Base-by-base conservation (phyloP, 92 coral and sea anemone species). In the Epizoanthus fatuus region DNA sequence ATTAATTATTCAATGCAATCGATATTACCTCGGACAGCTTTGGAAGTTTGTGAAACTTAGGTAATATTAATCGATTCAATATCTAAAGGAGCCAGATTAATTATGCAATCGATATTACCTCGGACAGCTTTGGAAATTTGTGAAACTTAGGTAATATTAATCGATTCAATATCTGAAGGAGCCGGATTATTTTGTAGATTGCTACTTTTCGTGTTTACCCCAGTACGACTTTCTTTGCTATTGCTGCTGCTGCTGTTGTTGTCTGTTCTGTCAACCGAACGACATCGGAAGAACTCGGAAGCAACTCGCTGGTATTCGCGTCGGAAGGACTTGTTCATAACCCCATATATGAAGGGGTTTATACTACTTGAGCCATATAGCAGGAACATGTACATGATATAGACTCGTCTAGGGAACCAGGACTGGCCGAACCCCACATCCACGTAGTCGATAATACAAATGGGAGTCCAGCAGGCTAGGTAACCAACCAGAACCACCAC, bases 321-420 rank as follows among this genome's bases (percentile, higher is more conserved):
- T 11, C 82, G 53, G 70, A 77, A 77, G 5, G 82, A 59, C 53
- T 11, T 77, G 70, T 77, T 77, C 82, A 77, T 60, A 11, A 77
- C 82, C 9, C 82, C 82, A 38, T 77, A 77, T 20, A 77, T 77
- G 32, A 77, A 77, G 3, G 82, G 82, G 9, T 77, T 77, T 6
- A 77, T 77, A 20, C 82, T 77, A 55, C 82, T 77, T 60, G 82
- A 77, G 58, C 82, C 82, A 55, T 77, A 77, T 20, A 77, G 13
- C 35, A 77, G 49, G n/a, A 60, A 60, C 82, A 77, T 77, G 13
- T 77, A 77, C 70, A 60, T 44, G 10, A 77, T 77, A 32, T 77
- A 77, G 40, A 77, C 69, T 10, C 70, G 69, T 39, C 82, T 77
- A 6, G 82, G 82, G 16, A 77, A 77, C 38, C 11, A 20, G 14